Base-by-base conservation (phyloP, 2,797 vertebrate species). In the Lutjanus argentimaculatus region DNA sequence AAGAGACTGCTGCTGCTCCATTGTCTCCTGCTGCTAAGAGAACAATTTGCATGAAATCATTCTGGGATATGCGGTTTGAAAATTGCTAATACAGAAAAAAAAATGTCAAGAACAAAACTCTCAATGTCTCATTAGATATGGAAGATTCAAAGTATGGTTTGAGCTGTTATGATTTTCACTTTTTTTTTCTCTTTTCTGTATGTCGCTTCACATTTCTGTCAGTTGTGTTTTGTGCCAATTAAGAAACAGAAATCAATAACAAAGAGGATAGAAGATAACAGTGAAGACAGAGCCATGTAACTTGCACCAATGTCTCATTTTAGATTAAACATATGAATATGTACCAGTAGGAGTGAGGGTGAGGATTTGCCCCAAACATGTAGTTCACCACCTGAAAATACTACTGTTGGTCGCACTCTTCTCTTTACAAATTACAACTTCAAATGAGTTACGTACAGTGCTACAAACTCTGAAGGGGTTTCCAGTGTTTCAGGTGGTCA, bases 21-120 rank as follows among this genome's bases (percentile, higher is more conserved):
- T 58, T 72, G 61, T 77, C 69, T 3, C 46, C 65, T 72, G 83
- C 72, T 83, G 79, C 71, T 69, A 36, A 46, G 11, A 70, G 72
- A 83, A 77, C 55, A 64, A 88, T 84, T 81, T 82, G 65, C 76
- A 82, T 76, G 36, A 79, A 79, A 64, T 82, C 49, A 53, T 22
- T 76, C 57, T 80, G 51, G 42, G 21, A 70, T 51, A 58, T 67
- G 36, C 4, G 45, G n/a, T 52, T 75, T 58, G 61, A 73, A 85
- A 78, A 68, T 46, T 66, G 53, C 67, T 53, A 30, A 70, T 22
- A 66, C 10, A 49, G 25, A 69, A 81, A 72, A 46, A 70, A 77
- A 77, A 8, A 42, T 75, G 46, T 65, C 42, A 75, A 70, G 61
- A 89, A 75, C 14, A 73, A 84, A 69, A 43, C 25, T 30, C 62